phyloP scores from a whole-genome alignment of 2,113 vertebrate genomes.

The Heterotilapia buettikoferi region DNA sequence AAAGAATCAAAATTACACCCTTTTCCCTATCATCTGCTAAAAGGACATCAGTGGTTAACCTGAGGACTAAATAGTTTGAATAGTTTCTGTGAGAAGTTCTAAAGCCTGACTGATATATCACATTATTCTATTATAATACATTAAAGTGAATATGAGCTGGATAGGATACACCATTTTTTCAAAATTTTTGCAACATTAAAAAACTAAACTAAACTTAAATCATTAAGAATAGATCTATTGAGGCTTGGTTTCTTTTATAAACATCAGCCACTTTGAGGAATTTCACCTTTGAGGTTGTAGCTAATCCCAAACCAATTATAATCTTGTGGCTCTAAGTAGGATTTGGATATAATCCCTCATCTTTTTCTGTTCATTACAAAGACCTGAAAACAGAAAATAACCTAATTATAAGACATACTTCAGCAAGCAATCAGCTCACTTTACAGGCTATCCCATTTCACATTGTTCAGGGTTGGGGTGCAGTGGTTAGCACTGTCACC shows the following conservation, averaged over 20 bases:
- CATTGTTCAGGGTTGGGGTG: neutral
- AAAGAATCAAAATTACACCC: neutral
- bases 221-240: neutral
- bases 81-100: neutral
- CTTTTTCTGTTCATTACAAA: neutral
- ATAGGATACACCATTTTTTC: neutral
- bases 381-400: neutral
- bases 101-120: neutral
- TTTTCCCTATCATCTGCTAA: neutral
- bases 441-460: neutral
- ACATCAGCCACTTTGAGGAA: neutral
- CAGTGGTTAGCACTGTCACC: neutral
- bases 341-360: neutral
- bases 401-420: neutral
- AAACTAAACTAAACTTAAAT: neutral
- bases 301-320: neutral
- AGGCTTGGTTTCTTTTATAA: neutral
- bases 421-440: neutral
- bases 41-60: neutral
- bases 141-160: neutral
- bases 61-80: neutral
- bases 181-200: neutral
- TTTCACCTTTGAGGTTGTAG: neutral
- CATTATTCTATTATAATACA: neutral
- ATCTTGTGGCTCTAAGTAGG: neutral